phyloP scores from a whole-genome alignment of 2,113 vertebrate genomes.

The Osmerus eperlanus region DNA sequence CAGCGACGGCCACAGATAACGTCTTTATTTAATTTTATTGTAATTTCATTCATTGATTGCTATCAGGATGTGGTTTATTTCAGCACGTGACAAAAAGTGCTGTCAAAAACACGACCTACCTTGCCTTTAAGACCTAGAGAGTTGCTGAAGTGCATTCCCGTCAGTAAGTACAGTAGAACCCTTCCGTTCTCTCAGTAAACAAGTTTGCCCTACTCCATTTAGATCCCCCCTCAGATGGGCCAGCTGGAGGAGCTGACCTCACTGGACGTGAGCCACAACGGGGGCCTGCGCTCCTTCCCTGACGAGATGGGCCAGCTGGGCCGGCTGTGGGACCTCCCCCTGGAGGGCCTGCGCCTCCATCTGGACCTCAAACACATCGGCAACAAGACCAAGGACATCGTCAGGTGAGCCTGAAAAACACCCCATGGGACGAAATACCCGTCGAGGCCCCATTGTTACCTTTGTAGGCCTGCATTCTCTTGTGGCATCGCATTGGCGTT shows the following conservation, averaged over 20 bases:
- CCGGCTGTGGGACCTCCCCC: constrained; percentile 92
- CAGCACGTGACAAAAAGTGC: too few species aligned
- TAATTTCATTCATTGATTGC: too few species aligned
- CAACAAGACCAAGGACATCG: constrained; percentile 92
- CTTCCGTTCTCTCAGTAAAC: background rate
- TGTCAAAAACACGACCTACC: too few species aligned
- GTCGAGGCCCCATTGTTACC: too few species aligned
- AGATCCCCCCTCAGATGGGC: constrained; percentile 93
- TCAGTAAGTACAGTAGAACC: background rate
- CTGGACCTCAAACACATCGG: constrained; percentile 92
- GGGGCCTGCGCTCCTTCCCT: constrained; percentile 82
- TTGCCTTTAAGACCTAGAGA: too few species aligned
- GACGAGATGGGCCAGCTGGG: constrained; percentile 93
- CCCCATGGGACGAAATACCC: too few species aligned
- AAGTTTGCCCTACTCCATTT: constrained; percentile 18
- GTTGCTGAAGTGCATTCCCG: background rate
- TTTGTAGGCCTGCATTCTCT: too few species aligned
- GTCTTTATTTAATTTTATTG: too few species aligned
- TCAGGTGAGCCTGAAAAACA: constrained; percentile 74
- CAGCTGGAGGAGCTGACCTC: constrained; percentile 87
- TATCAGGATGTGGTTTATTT: too few species aligned
- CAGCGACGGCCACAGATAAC: too few species aligned
- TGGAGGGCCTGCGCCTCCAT: constrained; percentile 88
- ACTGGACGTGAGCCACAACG: constrained; percentile 89
- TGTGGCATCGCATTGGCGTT: too few species aligned